These are phyloP conservation scores for Encarsia formosa DNA, from an alignment of 2,888 invertebrate genomes.

Conservation along the genomic window DNA sequence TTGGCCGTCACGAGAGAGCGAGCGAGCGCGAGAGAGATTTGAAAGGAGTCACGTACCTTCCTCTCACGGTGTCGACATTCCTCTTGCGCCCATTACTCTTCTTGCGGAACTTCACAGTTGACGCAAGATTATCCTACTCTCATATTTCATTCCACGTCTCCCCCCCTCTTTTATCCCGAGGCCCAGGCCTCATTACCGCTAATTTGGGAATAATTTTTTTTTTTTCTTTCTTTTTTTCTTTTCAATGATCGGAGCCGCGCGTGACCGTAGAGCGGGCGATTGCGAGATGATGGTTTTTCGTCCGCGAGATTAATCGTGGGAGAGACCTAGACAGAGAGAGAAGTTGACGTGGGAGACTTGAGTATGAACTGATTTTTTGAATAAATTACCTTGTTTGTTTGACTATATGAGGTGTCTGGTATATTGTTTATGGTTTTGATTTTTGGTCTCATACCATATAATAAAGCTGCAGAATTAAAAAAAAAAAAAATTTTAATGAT, in stretches of 20 bases:
- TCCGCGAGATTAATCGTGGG: slow-evolving; percentile 10
- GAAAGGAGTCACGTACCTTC: too few species aligned
- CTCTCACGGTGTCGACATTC: slow-evolving; percentile 32
- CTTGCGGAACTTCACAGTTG: slow-evolving; percentile 26
- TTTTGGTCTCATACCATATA: too few species aligned
- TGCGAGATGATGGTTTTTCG: slow-evolving; percentile 10
- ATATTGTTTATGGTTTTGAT: too few species aligned
- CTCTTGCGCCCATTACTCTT: slow-evolving; percentile 23
- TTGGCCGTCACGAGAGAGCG: too few species aligned
- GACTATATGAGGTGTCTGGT: too few species aligned
- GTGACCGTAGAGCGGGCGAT: slow-evolving; percentile 3
- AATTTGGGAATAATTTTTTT: slow-evolving; percentile 18
- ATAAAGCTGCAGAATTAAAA: too few species aligned
- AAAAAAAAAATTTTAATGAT: too few species aligned
- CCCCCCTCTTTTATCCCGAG: slow-evolving; percentile 8
- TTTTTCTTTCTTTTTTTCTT: background rate
- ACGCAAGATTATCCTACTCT: slow-evolving; percentile 26
- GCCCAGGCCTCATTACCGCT: slow-evolving; percentile 13
- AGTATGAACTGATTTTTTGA: too few species aligned
- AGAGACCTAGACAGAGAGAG: too few species aligned
- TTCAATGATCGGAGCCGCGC: slow-evolving; percentile 2
- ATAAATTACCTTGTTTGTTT: too few species aligned
- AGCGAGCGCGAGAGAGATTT: too few species aligned
- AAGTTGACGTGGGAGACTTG: background rate
- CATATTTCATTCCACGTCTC: slow-evolving; percentile 24